Evolutionary conservation across 2,113 vertebrate species (phyloP).

Genomic region (Tragelaphus buxtoni): DNA sequence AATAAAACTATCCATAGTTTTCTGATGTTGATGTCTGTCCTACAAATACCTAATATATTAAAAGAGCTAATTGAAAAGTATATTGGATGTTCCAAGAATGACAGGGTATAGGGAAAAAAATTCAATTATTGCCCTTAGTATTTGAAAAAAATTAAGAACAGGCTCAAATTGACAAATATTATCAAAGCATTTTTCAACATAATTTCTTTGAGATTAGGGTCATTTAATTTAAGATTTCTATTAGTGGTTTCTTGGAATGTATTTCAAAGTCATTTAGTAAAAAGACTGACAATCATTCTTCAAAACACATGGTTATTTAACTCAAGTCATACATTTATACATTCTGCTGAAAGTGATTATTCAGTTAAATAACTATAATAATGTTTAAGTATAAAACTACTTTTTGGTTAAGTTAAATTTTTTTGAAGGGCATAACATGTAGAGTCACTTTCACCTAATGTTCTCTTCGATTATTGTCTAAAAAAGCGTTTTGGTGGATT

Average conservation of each 20-base stretch:
- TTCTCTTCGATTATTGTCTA: background rate
- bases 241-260: background rate
- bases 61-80: background rate
- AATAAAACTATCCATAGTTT: background rate
- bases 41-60: background rate
- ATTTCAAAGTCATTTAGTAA: conserved; percentile 28
- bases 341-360: background rate
- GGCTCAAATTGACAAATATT: background rate
- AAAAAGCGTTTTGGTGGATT: background rate
- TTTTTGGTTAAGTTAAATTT: background rate
- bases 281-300: background rate
- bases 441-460: background rate
- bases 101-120: background rate
- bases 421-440: background rate
- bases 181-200: background rate
- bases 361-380: background rate
- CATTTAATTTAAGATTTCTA: background rate
- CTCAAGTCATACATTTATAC: background rate
- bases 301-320: background rate
- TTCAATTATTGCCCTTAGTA: background rate
- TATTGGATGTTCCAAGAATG: background rate
- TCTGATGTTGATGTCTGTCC: background rate
- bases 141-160: background rate
- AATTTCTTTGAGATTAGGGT: background rate
- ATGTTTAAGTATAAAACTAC: background rate